Percentiles rank a stretch among this genome's conserved stretches.
These are phyloP conservation scores for Colius striatus DNA, from an alignment of 2,113 vertebrate genomes.

Conservation along the genomic window DNA sequence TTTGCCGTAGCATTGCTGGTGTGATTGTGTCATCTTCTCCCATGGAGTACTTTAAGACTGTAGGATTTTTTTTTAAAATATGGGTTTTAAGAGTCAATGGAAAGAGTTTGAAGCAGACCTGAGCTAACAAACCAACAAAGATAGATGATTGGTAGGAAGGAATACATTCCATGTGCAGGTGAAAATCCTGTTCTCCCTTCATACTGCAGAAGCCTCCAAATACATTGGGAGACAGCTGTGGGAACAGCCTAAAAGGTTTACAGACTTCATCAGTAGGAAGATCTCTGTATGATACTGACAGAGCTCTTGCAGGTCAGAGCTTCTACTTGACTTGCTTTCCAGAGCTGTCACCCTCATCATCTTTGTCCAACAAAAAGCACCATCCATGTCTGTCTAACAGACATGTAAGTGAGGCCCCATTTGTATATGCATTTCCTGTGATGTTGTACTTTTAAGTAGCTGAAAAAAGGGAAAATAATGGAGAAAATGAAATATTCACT, in stretches of 20 bases:
- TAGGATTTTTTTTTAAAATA: neutral
- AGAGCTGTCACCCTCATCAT: accelerated
- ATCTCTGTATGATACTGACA: neutral
- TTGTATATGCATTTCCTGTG: neutral
- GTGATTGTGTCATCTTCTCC: neutral
- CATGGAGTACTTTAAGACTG: neutral
- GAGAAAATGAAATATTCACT: neutral
- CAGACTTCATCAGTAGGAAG: neutral
- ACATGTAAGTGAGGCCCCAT: neutral
- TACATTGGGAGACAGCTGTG: accelerated
- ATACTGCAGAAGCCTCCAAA: neutral
- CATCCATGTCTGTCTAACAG: neutral
- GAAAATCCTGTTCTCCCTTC: neutral
- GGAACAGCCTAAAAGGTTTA: neutral
- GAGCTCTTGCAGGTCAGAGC: neutral
- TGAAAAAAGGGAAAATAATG: neutral
- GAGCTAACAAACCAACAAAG: neutral
- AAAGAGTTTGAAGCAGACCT: neutral
- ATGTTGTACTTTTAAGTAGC: neutral
- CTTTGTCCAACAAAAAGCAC: neutral
- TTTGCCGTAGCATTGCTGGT: neutral
- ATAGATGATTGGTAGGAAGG: neutral
- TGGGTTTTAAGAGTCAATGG: neutral
- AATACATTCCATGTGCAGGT: neutral
- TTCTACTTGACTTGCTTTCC: neutral